Conservation (phyloP, 1,140 invertebrate genomes). For the Drosophila melanica region DNA sequence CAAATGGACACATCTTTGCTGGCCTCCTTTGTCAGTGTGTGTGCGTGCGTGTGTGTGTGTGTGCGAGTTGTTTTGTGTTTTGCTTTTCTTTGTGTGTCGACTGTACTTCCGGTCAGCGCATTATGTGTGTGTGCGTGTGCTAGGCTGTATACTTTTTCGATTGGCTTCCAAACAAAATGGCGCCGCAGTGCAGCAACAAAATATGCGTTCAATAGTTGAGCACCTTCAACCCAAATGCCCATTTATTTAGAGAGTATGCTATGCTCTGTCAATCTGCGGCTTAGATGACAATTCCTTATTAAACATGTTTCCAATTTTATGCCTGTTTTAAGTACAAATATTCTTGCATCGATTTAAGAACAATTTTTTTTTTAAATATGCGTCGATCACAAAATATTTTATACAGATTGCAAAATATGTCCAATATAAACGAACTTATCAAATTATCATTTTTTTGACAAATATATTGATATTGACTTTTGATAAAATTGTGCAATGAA, state of each 20-base stretch:
- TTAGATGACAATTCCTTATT: too few species aligned
- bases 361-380: too few species aligned
- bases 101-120: conserved; percentile 56
- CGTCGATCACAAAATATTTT: too few species aligned
- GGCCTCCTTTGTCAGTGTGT: conserved; percentile 1
- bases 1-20: conserved; percentile 50
- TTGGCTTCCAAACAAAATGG: conserved; percentile 36
- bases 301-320: too few species aligned
- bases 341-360: too few species aligned
- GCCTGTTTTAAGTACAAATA: too few species aligned
- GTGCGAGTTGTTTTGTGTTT: conserved; percentile 21
- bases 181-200: conserved; percentile 1
- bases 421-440: neutral
- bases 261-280: too few species aligned
- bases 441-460: too few species aligned
- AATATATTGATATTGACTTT: too few species aligned
- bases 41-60: neutral
- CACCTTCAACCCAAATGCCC: too few species aligned
- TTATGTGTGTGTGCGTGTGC: conserved; percentile 14
- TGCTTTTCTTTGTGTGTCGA: conserved; percentile 43
- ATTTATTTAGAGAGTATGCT: too few species aligned
- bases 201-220: neutral
- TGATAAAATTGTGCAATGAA: too few species aligned
- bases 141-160: conserved; percentile 5
- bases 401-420: neutral